Conservation (phyloP, 2,797 vertebrate species). For the Tolypeutes matacus region DNA sequence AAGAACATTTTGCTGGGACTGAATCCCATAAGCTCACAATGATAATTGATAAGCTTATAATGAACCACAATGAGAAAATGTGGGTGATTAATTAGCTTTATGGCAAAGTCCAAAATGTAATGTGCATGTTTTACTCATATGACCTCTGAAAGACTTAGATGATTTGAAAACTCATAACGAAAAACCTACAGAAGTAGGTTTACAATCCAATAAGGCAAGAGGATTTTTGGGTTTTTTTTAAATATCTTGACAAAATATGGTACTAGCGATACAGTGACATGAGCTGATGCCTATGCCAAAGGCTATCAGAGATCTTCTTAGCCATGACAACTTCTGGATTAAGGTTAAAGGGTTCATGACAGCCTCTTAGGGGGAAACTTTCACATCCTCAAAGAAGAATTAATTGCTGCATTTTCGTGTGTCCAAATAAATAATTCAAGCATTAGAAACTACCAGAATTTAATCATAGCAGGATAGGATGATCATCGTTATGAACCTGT, state of each 20-base stretch:
- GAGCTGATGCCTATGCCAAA: background rate
- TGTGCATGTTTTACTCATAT: background rate
- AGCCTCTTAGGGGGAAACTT: background rate
- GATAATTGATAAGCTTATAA: background rate
- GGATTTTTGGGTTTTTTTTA: background rate
- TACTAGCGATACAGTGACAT: background rate
- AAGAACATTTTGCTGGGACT: background rate
- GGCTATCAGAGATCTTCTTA: background rate
- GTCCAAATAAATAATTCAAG: background rate
- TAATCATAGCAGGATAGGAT: background rate
- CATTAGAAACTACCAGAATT: background rate
- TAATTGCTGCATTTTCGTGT: background rate
- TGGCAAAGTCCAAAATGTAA: background rate
- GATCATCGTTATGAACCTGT: background rate
- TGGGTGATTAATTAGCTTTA: background rate
- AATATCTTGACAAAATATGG: background rate
- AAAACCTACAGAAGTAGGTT: background rate
- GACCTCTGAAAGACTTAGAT: background rate
- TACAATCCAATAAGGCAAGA: background rate
- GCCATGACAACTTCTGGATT: background rate
- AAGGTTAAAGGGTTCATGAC: background rate
- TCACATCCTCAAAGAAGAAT: background rate
- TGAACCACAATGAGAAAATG: background rate
- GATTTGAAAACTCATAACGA: background rate
- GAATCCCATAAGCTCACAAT: background rate